Percentiles rank a stretch among this genome's conserved stretches.
These are phyloP conservation scores for Melipona beecheii DNA, from an alignment of 2,888 invertebrate species.

Conservation along the genomic window DNA sequence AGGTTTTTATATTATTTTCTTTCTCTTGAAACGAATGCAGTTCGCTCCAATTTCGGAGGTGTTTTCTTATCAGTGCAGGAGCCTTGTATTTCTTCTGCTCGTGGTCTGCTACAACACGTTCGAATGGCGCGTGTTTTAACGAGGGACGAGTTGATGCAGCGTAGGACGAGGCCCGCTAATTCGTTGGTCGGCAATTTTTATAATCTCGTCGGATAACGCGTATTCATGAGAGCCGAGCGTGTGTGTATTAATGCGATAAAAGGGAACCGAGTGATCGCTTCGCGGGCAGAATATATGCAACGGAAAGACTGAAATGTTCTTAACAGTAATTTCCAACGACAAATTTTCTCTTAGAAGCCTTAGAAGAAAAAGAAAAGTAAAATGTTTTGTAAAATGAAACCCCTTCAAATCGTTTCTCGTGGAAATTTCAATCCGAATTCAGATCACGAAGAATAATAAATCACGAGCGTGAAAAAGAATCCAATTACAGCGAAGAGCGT, in stretches of 20 bases:
- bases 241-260: background rate
- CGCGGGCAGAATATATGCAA: background rate
- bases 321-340: too few relatives aligned
- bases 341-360: too few relatives aligned
- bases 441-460: background rate
- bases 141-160: constrained; percentile 55
- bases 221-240: constrained; percentile 24
- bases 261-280: constrained; percentile 1
- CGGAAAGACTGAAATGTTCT: too few relatives aligned
- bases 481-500: too few relatives aligned
- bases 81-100: too few relatives aligned
- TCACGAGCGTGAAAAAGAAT: background rate
- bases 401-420: background rate
- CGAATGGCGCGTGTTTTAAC: constrained; percentile 29
- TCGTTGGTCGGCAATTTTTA: constrained; percentile 64
- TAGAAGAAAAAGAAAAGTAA: too few relatives aligned
- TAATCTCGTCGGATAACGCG: constrained; percentile 47
- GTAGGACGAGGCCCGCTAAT: constrained; percentile 65
- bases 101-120: too few relatives aligned
- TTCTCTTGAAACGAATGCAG: too few relatives aligned
- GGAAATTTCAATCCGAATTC: background rate
- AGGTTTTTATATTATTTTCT: too few relatives aligned
- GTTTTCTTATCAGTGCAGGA: too few relatives aligned
- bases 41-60: too few relatives aligned
- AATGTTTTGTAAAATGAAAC: too few relatives aligned